Conservation (phyloP, 2,113 vertebrate species). For the Piprites chloris region DNA sequence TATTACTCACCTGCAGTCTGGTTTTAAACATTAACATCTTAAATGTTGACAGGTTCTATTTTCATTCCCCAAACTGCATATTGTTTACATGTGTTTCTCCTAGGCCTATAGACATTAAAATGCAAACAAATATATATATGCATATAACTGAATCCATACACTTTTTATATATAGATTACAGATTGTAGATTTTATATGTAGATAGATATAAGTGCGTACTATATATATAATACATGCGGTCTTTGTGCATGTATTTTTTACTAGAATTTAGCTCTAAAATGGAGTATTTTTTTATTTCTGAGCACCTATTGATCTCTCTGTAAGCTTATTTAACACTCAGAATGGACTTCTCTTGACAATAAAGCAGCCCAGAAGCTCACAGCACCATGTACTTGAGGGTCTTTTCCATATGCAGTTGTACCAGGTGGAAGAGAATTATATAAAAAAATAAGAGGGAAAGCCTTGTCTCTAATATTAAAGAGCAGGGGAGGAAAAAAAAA, state of each 20-base stretch:
- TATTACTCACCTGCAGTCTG: constrained; percentile 36
- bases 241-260: neutral
- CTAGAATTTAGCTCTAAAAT: neutral
- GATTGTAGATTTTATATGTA: neutral
- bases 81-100: constrained; percentile 13
- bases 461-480: neutral
- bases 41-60: neutral
- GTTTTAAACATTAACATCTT: constrained; percentile 32
- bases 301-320: neutral
- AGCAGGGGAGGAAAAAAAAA: neutral
- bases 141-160: neutral
- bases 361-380: neutral
- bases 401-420: neutral
- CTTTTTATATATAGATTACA: neutral
- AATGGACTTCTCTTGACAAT: neutral
- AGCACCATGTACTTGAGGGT: neutral
- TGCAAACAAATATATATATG: neutral
- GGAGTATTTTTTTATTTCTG: neutral
- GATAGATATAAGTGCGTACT: neutral
- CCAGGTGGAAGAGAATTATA: neutral
- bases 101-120: neutral
- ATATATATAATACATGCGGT: neutral
- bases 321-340: neutral
- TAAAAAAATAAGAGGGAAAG: neutral
- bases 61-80: neutral